Conservation (phyloP, 1,140 invertebrate species). For the Rhizoglyphus robini region DNA sequence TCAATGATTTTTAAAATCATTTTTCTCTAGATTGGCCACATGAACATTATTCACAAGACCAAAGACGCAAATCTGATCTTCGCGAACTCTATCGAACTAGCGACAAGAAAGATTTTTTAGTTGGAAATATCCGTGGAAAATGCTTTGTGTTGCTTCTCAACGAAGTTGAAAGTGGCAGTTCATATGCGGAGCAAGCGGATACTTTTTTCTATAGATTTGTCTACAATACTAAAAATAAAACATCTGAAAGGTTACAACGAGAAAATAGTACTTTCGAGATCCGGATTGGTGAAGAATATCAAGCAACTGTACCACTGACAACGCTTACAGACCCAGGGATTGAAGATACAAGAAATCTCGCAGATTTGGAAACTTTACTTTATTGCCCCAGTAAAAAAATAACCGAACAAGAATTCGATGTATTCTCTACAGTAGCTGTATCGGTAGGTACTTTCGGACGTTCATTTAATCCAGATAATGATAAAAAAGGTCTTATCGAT, state of each 20-base stretch:
- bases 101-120: slow-evolving; percentile 92
- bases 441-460: slow-evolving; percentile 97
- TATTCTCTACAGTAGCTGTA: slow-evolving; percentile 90
- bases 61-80: slow-evolving; percentile 89
- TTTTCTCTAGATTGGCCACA: not conserved
- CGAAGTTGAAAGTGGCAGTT: slow-evolving; percentile 87
- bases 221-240: slow-evolving; percentile 96
- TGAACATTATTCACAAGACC: slow-evolving; percentile 29
- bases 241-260: too few relatives aligned
- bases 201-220: slow-evolving; percentile 52
- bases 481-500: slow-evolving; percentile 96
- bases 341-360: slow-evolving; percentile 53
- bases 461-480: slow-evolving; percentile 89
- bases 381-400: slow-evolving; percentile 83
- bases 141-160: slow-evolving; percentile 95
- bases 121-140: slow-evolving; percentile 96
- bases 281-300: slow-evolving; percentile 82
- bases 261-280: slow-evolving; percentile 90
- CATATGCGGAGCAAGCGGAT: slow-evolving; percentile 91
- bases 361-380: slow-evolving; percentile 75
- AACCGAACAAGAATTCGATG: slow-evolving; percentile 91
- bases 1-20: not conserved
- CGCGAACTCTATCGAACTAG: slow-evolving; percentile 93
- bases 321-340: slow-evolving; percentile 41
- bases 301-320: slow-evolving; percentile 57